Conservation (phyloP, 2,797 vertebrate genomes). For the Eospalax fontanierii region DNA sequence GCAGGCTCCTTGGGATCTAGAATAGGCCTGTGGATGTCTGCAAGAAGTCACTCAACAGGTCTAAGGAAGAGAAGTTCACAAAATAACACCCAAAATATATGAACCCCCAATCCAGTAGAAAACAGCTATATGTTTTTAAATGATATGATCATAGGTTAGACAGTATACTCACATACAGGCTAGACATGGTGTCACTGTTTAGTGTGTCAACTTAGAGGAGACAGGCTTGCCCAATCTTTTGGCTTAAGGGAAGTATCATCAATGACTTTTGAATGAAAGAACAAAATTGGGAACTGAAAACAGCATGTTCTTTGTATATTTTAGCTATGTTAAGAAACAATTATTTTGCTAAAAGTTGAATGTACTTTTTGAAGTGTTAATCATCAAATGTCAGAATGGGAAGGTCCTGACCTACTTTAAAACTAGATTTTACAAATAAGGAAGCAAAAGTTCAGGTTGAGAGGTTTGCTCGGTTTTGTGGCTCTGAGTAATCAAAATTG, state of each 20-base stretch:
- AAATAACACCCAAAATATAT: slow-evolving; percentile 21
- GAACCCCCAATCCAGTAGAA: neutral
- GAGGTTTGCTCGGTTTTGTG: neutral
- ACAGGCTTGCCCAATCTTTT: slow-evolving; percentile 81
- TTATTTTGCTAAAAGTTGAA: slow-evolving; percentile 68
- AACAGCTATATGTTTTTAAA: neutral
- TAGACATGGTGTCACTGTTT: slow-evolving; percentile 76
- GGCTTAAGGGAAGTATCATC: slow-evolving; percentile 75
- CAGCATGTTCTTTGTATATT: slow-evolving; percentile 44
- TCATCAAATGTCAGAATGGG: slow-evolving; percentile 71
- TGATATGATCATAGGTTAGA: slow-evolving; percentile 6
- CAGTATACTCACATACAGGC: neutral
- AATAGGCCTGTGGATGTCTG: neutral
- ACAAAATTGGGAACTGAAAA: slow-evolving; percentile 80
- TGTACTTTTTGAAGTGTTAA: slow-evolving; percentile 65
- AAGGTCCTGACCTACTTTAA: slow-evolving; percentile 59
- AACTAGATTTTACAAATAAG: slow-evolving; percentile 61
- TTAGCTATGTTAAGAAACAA: slow-evolving; percentile 74
- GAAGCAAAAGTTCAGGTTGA: slow-evolving; percentile 67
- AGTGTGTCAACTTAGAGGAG: slow-evolving; percentile 73
- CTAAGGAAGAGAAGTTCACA: slow-evolving; percentile 37
- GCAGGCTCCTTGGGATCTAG: slow-evolving; percentile 19
- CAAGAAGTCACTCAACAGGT: slow-evolving; percentile 45
- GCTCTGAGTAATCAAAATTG: neutral
- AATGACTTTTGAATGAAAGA: slow-evolving; percentile 78